Conservation (phyloP, 2,113 vertebrate genomes). For the Carassius carassius region DNA sequence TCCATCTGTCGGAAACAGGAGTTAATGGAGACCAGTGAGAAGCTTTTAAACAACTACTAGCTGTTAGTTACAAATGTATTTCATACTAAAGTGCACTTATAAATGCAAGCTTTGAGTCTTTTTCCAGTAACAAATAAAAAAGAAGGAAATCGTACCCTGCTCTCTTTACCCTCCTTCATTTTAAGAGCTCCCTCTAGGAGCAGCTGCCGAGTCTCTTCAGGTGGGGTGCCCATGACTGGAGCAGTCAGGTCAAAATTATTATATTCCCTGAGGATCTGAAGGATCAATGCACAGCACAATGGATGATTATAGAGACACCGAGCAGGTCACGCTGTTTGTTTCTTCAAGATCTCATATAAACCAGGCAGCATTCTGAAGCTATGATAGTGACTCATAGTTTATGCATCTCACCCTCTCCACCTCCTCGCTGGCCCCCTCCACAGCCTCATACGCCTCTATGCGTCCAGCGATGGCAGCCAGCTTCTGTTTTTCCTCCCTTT, state of each 20-base stretch:
- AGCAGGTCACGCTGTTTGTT: neutral
- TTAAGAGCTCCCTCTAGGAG: constrained; percentile 87
- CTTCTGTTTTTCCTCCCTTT: constrained; percentile 89
- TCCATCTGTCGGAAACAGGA: constrained; percentile 80
- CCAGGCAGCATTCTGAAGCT: too few species aligned
- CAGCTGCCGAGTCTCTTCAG: constrained; percentile 88
- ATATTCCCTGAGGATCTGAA: constrained; percentile 90
- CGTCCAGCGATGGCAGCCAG: constrained; percentile 84
- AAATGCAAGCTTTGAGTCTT: neutral
- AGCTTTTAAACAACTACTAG: constrained; percentile 15
- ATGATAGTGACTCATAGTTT: neutral
- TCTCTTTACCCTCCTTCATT: constrained; percentile 94
- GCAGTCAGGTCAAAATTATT: constrained; percentile 85
- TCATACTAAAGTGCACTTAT: constrained; percentile 14
- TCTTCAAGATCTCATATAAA: neutral
- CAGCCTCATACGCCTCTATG: constrained; percentile 89
- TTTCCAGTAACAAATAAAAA: neutral
- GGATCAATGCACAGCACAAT: neutral
- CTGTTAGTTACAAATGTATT: neutral
- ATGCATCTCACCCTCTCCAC: constrained; percentile 85
- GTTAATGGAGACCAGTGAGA: constrained; percentile 8
- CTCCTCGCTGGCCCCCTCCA: constrained; percentile 90
- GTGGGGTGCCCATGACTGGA: constrained; percentile 83
- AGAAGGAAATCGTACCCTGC: constrained; percentile 65
- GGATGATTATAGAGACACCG: neutral